Percentiles rank a stretch among this genome's conserved stretches.
Evolutionary conservation across 2,113 vertebrate genomes (phyloP).

Genomic region (Speoplatyrhinus poulsoni): DNA sequence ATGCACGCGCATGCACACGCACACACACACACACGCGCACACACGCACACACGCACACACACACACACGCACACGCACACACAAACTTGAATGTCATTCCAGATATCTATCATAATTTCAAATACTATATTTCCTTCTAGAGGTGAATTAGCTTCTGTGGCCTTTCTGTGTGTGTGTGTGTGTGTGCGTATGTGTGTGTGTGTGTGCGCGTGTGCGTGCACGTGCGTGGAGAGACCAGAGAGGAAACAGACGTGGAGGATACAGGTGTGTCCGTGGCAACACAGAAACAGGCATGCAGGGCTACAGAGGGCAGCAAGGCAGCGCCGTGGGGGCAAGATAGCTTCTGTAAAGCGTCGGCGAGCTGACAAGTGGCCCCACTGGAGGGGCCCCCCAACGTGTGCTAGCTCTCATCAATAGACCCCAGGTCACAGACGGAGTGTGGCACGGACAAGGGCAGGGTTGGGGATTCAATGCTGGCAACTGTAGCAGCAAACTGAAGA

Average conservation of each 20-base stretch:
- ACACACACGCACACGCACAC: too few species aligned
- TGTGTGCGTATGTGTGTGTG: conserved; percentile 6
- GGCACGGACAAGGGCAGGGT: background rate
- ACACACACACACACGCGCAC: too few species aligned
- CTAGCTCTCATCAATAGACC: conserved; percentile 15
- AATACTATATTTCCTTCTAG: background rate
- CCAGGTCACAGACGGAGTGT: conserved; percentile 20
- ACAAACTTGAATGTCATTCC: too few species aligned
- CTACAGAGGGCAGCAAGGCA: conserved; percentile 26
- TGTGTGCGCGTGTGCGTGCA: background rate
- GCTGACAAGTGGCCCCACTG: conserved; percentile 52
- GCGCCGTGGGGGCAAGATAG: conserved; percentile 19
- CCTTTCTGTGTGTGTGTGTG: too few species aligned
- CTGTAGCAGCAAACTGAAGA: background rate
- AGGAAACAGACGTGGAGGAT: conserved; percentile 64
- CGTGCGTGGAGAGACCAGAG: background rate
- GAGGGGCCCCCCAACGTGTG: conserved; percentile 43
- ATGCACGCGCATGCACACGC: too few species aligned
- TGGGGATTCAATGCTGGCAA: background rate
- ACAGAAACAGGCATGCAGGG: conserved; percentile 40
- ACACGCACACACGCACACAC: too few species aligned
- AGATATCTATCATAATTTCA: too few species aligned
- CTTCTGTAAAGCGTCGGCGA: conserved; percentile 48
- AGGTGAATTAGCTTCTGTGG: too few species aligned
- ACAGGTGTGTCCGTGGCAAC: conserved; percentile 80